A percentile compares a stretch with the other conserved stretches of the same genome.
These are phyloP conservation scores for Cryptophagus acutangulus DNA, from an alignment of 2,888 invertebrate genomes.

Conservation along the genomic window DNA sequence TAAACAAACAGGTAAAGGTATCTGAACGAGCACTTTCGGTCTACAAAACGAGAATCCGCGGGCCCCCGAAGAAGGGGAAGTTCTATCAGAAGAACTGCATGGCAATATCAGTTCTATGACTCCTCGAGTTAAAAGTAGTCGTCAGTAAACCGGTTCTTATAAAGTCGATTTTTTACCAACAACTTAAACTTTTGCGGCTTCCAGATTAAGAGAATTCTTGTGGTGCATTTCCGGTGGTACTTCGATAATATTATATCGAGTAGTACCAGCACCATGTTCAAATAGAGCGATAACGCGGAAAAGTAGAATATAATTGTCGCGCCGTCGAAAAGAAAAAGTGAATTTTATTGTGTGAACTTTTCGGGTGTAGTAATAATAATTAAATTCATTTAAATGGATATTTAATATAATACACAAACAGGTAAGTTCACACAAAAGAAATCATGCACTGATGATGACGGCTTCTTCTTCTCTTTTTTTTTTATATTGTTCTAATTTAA, in stretches of 20 bases:
- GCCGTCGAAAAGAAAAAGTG: background rate
- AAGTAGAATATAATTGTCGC: too few relatives aligned
- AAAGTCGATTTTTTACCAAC: background rate
- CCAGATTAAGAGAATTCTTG: background rate
- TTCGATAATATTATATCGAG: too few relatives aligned
- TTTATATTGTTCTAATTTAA: background rate
- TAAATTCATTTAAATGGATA: slow-evolving; percentile 1
- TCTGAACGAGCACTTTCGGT: slow-evolving; percentile 1
- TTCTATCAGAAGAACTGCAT: slow-evolving; percentile 1
- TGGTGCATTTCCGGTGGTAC: background rate
- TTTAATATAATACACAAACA: background rate
- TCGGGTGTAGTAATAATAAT: background rate
- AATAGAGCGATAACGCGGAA: too few relatives aligned
- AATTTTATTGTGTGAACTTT: slow-evolving; percentile 1
- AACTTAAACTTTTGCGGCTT: slow-evolving; percentile 2
- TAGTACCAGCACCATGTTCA: too few relatives aligned
- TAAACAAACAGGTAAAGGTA: slow-evolving; percentile 1
- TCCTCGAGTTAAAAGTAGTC: slow-evolving; percentile 2
- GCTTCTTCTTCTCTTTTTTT: too few relatives aligned
- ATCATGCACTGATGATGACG: background rate
- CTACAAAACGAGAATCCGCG: slow-evolving; percentile 1
- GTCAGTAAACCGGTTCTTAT: slow-evolving; percentile 1
- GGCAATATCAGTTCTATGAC: slow-evolving; percentile 2
- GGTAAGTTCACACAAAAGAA: slow-evolving; percentile 1
- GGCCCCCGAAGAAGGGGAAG: slow-evolving; percentile 2